Percentiles rank a stretch among this genome's conserved stretches.
These are phyloP conservation scores for Ammodytes dubius DNA, from an alignment of 2,113 vertebrate genomes.

Conservation along the genomic window DNA sequence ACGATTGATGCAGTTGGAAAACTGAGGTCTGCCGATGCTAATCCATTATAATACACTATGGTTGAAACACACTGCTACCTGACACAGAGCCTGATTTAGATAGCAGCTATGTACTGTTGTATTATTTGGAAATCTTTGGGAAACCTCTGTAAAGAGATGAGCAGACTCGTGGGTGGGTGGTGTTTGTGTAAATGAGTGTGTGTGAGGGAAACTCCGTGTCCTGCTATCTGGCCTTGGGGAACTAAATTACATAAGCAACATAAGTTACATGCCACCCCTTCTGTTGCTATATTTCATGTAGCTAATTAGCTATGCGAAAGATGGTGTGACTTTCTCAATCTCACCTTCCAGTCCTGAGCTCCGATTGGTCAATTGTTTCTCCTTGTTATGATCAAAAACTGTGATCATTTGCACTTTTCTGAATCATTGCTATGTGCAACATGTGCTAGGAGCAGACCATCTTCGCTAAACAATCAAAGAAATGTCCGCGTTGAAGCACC, in stretches of 20 bases:
- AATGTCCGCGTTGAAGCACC: not conserved
- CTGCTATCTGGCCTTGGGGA: not conserved
- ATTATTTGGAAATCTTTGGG: constrained; percentile 58
- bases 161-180: constrained; percentile 38
- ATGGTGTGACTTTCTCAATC: not conserved
- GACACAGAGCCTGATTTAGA: constrained; percentile 45
- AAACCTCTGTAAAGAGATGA: constrained; percentile 53
- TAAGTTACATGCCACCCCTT: constrained; percentile 8
- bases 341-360: not conserved
- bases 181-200: constrained; percentile 35
- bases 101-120: constrained; percentile 29
- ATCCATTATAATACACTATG: too few relatives aligned
- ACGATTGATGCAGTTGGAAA: too few relatives aligned
- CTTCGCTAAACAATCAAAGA: not conserved
- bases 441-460: not conserved
- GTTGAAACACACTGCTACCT: not conserved
- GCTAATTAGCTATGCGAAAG: not conserved
- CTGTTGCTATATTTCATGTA: not conserved
- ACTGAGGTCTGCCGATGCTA: too few relatives aligned
- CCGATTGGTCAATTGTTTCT: not conserved
- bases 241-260: too few relatives aligned
- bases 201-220: constrained; percentile 26
- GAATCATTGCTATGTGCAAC: too few relatives aligned
- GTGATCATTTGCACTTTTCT: too few relatives aligned
- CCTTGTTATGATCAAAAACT: too few relatives aligned